Evolutionary conservation across 2,888 invertebrate genomes (phyloP).

Genomic region (Ceraclea dissimilis): DNA sequence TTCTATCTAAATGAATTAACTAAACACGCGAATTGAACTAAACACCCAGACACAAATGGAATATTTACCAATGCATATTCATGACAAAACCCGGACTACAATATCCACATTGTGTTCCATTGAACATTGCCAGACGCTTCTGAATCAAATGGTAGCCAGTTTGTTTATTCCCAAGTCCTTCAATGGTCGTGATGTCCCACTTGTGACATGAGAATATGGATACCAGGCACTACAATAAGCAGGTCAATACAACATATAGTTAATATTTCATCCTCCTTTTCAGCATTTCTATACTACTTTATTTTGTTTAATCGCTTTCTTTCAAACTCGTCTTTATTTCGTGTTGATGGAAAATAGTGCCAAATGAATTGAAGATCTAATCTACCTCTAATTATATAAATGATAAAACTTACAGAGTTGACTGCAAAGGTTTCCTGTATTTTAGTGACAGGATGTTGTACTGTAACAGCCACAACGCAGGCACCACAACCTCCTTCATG

Average conservation of each 20-base stretch:
- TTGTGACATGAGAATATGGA: conserved; percentile 56
- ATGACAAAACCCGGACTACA: conserved; percentile 73
- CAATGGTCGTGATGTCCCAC: conserved; percentile 62
- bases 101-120: conserved; percentile 67
- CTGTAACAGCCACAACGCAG: conserved; percentile 50
- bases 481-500: conserved; percentile 67
- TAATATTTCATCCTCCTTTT: no score
- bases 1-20: no score
- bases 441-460: conserved; percentile 38
- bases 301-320: no score
- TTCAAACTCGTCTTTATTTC: no score
- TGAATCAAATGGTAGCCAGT: conserved; percentile 64
- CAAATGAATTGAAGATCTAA: no score
- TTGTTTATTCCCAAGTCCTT: conserved; percentile 60
- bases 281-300: no score
- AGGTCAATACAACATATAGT: no score
- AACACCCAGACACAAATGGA: neutral
- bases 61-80: conserved; percentile 58
- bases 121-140: conserved; percentile 52
- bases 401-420: conserved; percentile 48
- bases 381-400: no score
- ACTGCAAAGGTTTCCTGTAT: conserved; percentile 45
- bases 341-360: no score
- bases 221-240: conserved; percentile 50
- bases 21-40: neutral